These are phyloP conservation scores for Apamea monoglypha DNA, from an alignment of 2,888 invertebrate genomes.

Conservation along the genomic window DNA sequence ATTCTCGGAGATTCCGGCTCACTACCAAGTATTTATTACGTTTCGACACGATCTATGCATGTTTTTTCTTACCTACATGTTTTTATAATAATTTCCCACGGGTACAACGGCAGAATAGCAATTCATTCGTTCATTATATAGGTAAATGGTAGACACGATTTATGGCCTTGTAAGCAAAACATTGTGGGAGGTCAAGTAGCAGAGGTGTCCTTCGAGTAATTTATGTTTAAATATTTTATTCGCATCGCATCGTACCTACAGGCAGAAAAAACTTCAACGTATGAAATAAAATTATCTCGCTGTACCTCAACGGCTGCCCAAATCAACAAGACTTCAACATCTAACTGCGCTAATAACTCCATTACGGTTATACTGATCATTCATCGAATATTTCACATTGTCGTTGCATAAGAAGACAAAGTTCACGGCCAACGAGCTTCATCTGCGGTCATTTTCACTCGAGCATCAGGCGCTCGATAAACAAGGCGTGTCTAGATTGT, in stretches of 20 bases:
- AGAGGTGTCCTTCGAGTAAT: conserved; percentile 39
- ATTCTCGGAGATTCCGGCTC: conserved; percentile 86
- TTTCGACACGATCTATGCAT: conserved; percentile 77
- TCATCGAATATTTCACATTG: conserved; percentile 74
- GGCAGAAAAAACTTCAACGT: background rate
- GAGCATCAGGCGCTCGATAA: conserved; percentile 76
- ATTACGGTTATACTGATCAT: conserved; percentile 68
- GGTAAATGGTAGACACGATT: conserved; percentile 63
- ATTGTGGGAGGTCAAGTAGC: conserved; percentile 54
- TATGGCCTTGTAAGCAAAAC: conserved; percentile 54
- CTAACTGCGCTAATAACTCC: conserved; percentile 50
- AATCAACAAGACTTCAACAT: conserved; percentile 39
- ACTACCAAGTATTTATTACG: conserved; percentile 81
- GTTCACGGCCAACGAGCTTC: conserved; percentile 82
- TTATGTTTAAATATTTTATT: conserved; percentile 36
- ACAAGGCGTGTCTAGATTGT: conserved; percentile 87
- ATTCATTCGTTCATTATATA: conserved; percentile 75
- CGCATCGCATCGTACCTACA: background rate
- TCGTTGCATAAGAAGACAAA: conserved; percentile 84
- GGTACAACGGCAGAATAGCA: conserved; percentile 78
- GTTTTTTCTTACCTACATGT: conserved; percentile 72
- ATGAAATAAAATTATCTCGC: conserved; percentile 7
- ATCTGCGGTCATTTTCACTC: conserved; percentile 80
- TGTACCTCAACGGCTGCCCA: conserved; percentile 13
- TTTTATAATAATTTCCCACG: conserved; percentile 85